Conservation (phyloP, 2,113 vertebrate genomes). For the Peromyscus californicus region DNA sequence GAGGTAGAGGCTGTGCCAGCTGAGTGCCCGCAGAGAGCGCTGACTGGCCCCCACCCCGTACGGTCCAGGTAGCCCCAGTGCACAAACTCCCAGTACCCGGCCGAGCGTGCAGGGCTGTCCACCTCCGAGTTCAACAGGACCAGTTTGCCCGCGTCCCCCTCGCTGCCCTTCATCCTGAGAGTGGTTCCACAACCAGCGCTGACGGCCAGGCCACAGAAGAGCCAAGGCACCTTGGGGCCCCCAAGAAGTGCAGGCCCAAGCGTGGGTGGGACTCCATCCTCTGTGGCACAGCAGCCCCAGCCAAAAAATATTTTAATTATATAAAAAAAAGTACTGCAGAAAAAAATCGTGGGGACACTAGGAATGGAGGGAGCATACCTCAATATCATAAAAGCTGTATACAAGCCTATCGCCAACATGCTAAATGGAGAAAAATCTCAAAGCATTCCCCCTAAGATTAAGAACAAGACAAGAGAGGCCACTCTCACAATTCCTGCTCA, state of each 20-base stretch:
- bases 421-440: not conserved
- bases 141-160: conserved; percentile 79
- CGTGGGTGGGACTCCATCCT: not conserved
- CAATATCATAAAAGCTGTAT: not conserved
- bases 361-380: not conserved
- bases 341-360: not conserved
- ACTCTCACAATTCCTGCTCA: not conserved
- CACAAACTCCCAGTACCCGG: conserved; percentile 85
- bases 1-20: conserved; percentile 86
- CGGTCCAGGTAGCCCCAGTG: conserved; percentile 85
- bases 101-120: conserved; percentile 76
- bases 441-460: not conserved
- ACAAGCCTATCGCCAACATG: not conserved
- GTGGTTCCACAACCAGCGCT: not conserved
- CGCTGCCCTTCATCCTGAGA: conserved; percentile 73
- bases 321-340: too few species aligned
- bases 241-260: not conserved
- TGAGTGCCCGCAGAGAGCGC: conserved; percentile 83
- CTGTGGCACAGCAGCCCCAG: not conserved
- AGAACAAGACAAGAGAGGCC: not conserved
- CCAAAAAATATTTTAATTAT: too few species aligned
- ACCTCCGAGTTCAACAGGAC: conserved; percentile 81
- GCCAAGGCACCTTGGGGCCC: not conserved
- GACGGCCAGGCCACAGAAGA: not conserved
- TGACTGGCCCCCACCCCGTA: conserved; percentile 84